phyloP scores from a whole-genome alignment of 2,797 vertebrate genomes.

The Podargus strigoides region DNA sequence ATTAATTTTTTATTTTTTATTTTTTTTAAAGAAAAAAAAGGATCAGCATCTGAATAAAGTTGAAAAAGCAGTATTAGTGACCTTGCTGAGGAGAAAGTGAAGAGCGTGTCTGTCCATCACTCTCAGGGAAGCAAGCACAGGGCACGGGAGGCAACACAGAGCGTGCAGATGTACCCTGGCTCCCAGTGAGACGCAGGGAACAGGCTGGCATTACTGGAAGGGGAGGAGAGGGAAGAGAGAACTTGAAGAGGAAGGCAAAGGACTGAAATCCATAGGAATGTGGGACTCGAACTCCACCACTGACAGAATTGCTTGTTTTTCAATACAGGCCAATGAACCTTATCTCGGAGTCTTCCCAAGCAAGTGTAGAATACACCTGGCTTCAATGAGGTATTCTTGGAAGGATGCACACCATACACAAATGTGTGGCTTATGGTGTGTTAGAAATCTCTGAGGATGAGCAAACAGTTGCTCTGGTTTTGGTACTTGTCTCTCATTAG shows the following conservation, averaged over 20 bases:
- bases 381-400: background rate
- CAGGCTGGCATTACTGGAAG: background rate
- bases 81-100: background rate
- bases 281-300: background rate
- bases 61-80: background rate
- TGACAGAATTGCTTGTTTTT: background rate
- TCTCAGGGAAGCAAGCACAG: fast-evolving
- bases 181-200: background rate
- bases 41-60: background rate
- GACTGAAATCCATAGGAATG: background rate
- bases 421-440: fast-evolving
- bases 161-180: background rate
- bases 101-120: background rate
- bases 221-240: background rate
- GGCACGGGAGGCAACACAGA: background rate
- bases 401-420: fast-evolving
- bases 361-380: background rate
- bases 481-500: background rate
- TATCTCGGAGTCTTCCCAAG: background rate
- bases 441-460: background rate
- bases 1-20: background rate
- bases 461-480: background rate
- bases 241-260: background rate
- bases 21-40: background rate
- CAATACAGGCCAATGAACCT: background rate